A percentile compares a stretch with the other conserved stretches of the same genome.
Evolutionary conservation across 2,113 vertebrate genomes (phyloP).

Genomic region (Dasyprocta punctata): DNA sequence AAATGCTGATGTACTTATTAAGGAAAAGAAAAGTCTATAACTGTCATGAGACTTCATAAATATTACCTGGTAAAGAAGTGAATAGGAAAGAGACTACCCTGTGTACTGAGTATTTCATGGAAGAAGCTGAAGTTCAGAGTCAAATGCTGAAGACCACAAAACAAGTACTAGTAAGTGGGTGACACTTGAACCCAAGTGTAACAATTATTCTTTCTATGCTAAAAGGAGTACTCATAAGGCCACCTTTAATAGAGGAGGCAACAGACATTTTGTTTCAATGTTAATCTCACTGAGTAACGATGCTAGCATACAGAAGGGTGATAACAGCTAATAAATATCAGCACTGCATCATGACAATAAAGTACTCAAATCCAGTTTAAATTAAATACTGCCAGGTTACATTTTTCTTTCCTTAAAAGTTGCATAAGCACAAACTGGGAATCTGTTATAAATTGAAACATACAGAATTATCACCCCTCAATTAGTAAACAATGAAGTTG

Average conservation of each 20-base stretch:
- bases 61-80: not conserved
- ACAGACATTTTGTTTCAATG: not conserved
- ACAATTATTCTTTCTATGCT: not conserved
- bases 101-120: not conserved
- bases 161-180: not conserved
- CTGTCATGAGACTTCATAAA: not conserved
- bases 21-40: not conserved
- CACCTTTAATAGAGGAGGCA: not conserved
- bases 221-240: not conserved
- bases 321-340: not conserved
- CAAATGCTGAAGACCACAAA: not conserved
- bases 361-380: not conserved
- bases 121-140: not conserved
- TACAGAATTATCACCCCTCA: not conserved
- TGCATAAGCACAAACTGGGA: not conserved
- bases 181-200: not conserved
- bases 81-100: accelerated
- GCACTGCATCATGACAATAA: not conserved
- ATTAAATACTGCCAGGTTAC: not conserved
- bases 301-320: not conserved
- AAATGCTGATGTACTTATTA: not conserved
- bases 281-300: conserved; percentile 19
- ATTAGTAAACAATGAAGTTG: not conserved
- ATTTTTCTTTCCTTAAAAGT: not conserved
- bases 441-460: not conserved